Base-by-base conservation (phyloP, 2,113 vertebrate genomes). In the Colius striatus region DNA sequence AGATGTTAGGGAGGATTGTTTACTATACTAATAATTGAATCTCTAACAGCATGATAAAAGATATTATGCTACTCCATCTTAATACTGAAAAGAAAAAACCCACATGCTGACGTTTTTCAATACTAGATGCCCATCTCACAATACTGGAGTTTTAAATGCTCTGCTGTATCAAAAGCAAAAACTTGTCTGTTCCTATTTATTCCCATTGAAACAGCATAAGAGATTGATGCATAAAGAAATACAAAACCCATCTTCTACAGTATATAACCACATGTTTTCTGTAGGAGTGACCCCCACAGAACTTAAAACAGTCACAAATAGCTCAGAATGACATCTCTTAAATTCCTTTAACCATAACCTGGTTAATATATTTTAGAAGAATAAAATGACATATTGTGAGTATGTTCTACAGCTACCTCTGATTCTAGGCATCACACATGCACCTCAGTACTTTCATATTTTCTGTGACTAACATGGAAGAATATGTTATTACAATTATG, bases 171-270 rank as follows among this genome's bases (percentile, higher is more conserved):
- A 89, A 94, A 95, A 94, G 63, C 89, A 88, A 68, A 87, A 17
- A 12, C 38, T n/a, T 9, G 47, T 27, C 85, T 92, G 70, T 45
- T 94, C 43, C 58, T 32, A 11, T 34, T 48, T 77, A 11, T 34
- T 48, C 71, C n/a, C 81, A 95, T 92, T 91, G 77, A 96, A 95
- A 91, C 1, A 67, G 68, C 54, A 93, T 50, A 93, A 76, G 84
- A 87, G 51, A 87, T 1, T 20, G 48, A 89, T 29, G 45, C 77
- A 77, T 63, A 47, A 87, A 90, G 80, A 87, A 93, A 77, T 19
- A 62, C 9, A 73, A 84, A 85, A 3, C 18, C 50, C 51, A 67
- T 62, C 80, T 66, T 91, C 32, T 55, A 36, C 36, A 61, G 21
- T 11, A 21, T 29, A n/a, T 61, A 75, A 68, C 61, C 38, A 63